phyloP scores from a whole-genome alignment of 1,140 invertebrate species.

The Drosophila repletoides region DNA sequence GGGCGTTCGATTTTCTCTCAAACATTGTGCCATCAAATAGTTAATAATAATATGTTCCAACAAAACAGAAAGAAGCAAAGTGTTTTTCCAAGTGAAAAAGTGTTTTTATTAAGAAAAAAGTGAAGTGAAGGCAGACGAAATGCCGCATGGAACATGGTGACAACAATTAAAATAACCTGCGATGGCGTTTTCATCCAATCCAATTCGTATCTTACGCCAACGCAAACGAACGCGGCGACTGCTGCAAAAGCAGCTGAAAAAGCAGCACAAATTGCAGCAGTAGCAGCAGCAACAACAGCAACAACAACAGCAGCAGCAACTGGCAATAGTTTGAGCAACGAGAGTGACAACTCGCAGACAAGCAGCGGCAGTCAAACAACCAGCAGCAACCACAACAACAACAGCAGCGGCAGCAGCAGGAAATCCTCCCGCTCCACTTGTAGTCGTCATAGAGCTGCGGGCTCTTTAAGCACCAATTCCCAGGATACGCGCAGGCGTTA shows the following conservation, averaged over 20 bases:
- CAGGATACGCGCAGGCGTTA: conserved; percentile 61
- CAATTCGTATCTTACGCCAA: conserved; percentile 75
- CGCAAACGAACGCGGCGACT: conserved; percentile 11
- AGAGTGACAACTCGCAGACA: conserved; percentile 65
- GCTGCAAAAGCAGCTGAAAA: background rate
- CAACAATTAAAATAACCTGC: conserved; percentile 82
- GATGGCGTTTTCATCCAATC: conserved; percentile 82
- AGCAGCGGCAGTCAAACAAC: conserved; percentile 58
- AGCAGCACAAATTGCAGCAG: no score
- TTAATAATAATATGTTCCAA: background rate
- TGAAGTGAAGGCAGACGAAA: conserved; percentile 16
- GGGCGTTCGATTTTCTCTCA: no score
- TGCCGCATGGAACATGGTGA: conserved; percentile 71
- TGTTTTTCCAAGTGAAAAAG: background rate
- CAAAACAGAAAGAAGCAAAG: background rate
- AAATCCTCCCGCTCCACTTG: conserved; percentile 11
- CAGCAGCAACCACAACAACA: conserved; percentile 5
- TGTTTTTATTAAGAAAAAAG: background rate
- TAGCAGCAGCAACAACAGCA: conserved; percentile 6
- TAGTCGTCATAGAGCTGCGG: conserved; percentile 23
- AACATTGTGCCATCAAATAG: conserved; percentile 1
- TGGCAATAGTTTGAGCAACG: conserved; percentile 44
- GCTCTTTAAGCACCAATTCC: background rate
- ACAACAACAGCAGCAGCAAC: background rate
- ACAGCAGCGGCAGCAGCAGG: background rate